phyloP scores from a whole-genome alignment of 2,113 vertebrate genomes.

The Strix uralensis region DNA sequence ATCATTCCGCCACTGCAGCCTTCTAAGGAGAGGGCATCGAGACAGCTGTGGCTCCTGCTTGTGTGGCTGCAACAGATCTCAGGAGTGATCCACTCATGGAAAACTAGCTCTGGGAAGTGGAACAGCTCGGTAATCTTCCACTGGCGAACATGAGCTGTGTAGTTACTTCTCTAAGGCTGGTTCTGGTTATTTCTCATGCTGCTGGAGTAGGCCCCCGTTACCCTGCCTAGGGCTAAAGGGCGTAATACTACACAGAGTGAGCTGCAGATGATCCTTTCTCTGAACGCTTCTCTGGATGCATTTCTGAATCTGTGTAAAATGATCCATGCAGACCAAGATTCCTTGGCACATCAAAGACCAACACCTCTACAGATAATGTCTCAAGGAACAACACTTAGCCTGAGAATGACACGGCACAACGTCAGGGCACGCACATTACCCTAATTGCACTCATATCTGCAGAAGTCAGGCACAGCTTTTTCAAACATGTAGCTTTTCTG shows the following conservation, averaged over 20 bases:
- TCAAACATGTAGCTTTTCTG: background rate
- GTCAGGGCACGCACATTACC: background rate
- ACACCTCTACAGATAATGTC: background rate
- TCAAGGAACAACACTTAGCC: background rate
- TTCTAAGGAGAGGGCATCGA: background rate
- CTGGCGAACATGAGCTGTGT: background rate
- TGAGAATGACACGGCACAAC: accelerated
- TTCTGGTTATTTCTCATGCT: background rate
- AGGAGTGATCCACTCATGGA: background rate
- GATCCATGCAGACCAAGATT: background rate
- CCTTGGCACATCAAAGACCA: background rate
- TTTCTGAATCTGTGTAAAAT: background rate
- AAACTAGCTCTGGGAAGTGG: background rate
- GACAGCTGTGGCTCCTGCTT: background rate
- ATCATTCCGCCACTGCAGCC: background rate
- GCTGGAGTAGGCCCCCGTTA: background rate
- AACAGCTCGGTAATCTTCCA: background rate
- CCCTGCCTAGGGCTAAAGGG: background rate
- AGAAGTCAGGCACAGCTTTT: background rate
- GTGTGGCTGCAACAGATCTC: background rate
- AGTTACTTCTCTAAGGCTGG: background rate
- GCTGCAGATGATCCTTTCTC: background rate
- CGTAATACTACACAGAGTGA: background rate
- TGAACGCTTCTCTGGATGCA: background rate
- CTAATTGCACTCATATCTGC: background rate